Conservation (phyloP, 2,888 invertebrate genomes). For the Drosophila falleni region DNA sequence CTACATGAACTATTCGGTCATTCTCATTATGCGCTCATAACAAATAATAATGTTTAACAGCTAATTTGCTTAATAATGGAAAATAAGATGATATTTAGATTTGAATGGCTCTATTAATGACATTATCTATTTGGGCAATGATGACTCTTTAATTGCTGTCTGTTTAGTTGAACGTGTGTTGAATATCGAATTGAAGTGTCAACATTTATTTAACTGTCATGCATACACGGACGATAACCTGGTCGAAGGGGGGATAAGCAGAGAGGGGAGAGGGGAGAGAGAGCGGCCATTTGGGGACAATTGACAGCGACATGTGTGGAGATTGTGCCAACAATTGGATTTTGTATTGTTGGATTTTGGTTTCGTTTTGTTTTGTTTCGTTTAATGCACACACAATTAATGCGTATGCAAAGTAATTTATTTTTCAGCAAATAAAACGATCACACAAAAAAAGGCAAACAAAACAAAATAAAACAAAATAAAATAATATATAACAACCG, state of each 20-base stretch:
- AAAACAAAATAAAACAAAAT: constrained; percentile 8
- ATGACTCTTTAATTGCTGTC: constrained; percentile 37
- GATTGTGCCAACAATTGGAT: constrained; percentile 42
- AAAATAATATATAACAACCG: constrained; percentile 10
- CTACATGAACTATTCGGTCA: neutral
- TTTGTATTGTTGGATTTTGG: constrained; percentile 16
- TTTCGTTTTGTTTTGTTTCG: constrained; percentile 9
- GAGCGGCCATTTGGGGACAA: neutral
- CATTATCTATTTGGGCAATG: constrained; percentile 17
- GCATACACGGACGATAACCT: constrained; percentile 25
- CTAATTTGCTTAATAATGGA: constrained; percentile 17
- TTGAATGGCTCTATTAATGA: constrained; percentile 13
- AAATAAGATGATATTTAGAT: constrained; percentile 15
- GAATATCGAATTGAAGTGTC: constrained; percentile 57
- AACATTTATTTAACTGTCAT: constrained; percentile 58
- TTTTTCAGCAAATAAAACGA: constrained; percentile 39
- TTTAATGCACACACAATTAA: constrained; percentile 47
- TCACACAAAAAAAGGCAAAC: neutral
- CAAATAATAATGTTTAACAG: constrained; percentile 8
- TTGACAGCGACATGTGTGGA: constrained; percentile 44
- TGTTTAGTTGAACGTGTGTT: constrained; percentile 39
- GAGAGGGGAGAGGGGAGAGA: neutral
- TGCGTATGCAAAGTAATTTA: constrained; percentile 51
- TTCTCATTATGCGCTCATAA: constrained; percentile 2
- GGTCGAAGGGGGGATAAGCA: neutral